These are phyloP conservation scores for Lithobates pipiens DNA, from an alignment of 2,797 vertebrate species.

Conservation along the genomic window DNA sequence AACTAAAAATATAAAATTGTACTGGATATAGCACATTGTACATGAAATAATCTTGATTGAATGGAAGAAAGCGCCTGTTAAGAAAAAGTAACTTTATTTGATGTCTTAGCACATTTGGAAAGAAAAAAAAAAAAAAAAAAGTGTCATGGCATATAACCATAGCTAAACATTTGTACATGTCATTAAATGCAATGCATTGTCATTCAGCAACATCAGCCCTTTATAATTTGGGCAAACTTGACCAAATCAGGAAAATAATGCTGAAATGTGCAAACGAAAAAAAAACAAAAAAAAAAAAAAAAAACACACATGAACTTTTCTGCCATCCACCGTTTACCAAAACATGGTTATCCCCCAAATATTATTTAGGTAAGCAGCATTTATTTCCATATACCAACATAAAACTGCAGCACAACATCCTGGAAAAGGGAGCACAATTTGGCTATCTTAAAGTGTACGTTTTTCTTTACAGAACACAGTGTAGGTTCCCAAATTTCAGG, in stretches of 20 bases:
- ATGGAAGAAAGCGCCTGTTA: constrained; percentile 61
- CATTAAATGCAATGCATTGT: constrained; percentile 68
- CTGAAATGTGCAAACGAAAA: neutral
- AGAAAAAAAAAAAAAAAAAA: constrained; percentile 57
- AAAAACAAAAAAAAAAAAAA: neutral
- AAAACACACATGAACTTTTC: constrained; percentile 1
- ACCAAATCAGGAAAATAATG: constrained; percentile 54
- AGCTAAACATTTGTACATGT: constrained; percentile 64
- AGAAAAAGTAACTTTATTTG: constrained; percentile 73
- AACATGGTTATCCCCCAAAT: constrained; percentile 64
- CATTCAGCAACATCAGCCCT: constrained; percentile 63
- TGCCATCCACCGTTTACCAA: constrained; percentile 65
- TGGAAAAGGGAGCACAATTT: constrained; percentile 41
- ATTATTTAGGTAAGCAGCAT: constrained; percentile 67
- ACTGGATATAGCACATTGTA: neutral
- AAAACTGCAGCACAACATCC: constrained; percentile 61
- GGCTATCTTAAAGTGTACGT: constrained; percentile 71
- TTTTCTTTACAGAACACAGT: constrained; percentile 64
- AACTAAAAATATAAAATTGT: no score
- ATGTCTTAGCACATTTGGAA: constrained; percentile 69
- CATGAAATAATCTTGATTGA: neutral
- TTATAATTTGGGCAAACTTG: constrained; percentile 61
- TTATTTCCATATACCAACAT: constrained; percentile 72
- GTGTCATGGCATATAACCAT: constrained; percentile 68
- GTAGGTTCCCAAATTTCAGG: neutral